Percentiles rank a stretch among this genome's conserved stretches.
Evolutionary conservation across 2,888 invertebrate genomes (phyloP).

Genomic region (Scaptomyza reducta): DNA sequence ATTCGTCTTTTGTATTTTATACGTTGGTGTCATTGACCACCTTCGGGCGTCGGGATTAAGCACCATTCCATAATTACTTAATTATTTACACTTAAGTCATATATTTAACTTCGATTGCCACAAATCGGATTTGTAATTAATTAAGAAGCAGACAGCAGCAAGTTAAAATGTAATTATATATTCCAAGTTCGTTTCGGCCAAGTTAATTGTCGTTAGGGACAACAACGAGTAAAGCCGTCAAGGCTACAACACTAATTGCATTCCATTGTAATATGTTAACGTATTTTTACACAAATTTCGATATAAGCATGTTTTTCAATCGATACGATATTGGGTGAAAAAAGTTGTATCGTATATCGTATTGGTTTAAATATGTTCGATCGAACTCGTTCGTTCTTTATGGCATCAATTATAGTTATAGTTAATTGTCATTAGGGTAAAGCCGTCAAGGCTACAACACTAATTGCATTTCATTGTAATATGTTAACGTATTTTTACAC

Average conservation of each 20-base stretch:
- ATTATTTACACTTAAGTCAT: slow-evolving; percentile 26
- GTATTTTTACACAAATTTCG: neutral
- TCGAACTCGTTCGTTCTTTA: neutral
- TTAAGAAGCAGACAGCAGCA: slow-evolving; percentile 28
- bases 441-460: slow-evolving; percentile 27
- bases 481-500: neutral
- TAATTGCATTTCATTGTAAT: slow-evolving; percentile 4
- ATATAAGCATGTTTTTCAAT: neutral
- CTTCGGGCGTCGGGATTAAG: slow-evolving; percentile 22
- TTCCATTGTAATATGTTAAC: slow-evolving; percentile 1
- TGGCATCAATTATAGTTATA: neutral
- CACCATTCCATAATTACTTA: slow-evolving; percentile 23
- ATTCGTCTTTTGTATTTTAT: neutral
- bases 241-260: slow-evolving; percentile 18
- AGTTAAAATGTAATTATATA: slow-evolving; percentile 55
- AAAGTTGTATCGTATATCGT: neutral
- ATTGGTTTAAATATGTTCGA: neutral
- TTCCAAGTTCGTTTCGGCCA: slow-evolving; percentile 44
- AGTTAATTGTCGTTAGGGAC: slow-evolving; percentile 26
- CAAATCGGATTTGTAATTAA: slow-evolving; percentile 51
- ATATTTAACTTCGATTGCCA: slow-evolving; percentile 22
- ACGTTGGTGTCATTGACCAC: slow-evolving; percentile 28
- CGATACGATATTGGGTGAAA: neutral
- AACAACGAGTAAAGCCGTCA: slow-evolving; percentile 11
- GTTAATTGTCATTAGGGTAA: slow-evolving; percentile 23